Base-by-base conservation (phyloP, 2,797 vertebrate genomes). In the Neosalanx taihuensis region DNA sequence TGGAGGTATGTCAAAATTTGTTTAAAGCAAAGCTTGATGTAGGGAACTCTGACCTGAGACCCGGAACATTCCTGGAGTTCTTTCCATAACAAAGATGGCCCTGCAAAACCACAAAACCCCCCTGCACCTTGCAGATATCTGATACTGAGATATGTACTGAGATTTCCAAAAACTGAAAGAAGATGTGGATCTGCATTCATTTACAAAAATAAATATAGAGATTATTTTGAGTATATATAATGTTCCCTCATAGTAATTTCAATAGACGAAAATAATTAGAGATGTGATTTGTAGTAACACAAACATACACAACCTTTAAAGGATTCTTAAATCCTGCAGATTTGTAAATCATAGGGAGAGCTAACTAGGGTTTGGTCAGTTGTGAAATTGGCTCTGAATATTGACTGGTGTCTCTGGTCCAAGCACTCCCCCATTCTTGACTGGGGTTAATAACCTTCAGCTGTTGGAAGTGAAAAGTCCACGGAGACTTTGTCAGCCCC, bases 401-500 rank as follows among this genome's bases (percentile, higher is more conserved):
- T 82, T 86, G 82, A 80, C 74, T 31, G 89, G 87, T 86, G 84
- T 88, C 88, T 75, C 80, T 81, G 33, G 82, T 85, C 81, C 31
- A 1, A 81, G 71, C 81, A 79, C 85, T 86, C 76, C 61, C 79
- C 81, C 83, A 78, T 82, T 79, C 83, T 82, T 76, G 82, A 71
- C 85, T 72, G 77, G 63, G 76, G 81, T 80, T 92, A 91, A 91
- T 89, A 87, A 88, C 83, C 84, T 84, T 89, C 92, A 93, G 91
- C 91, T 93, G 92, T 90, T 88, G 81, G 87, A 86, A 82, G 85
- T 86, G 84, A 87, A 89, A 88, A 88, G 74, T 85, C 81, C 82
- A 78, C 20, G 0, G 87, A 81, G 85, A 90, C 86, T 84, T 74
- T 77, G 76, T 87, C 81, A 74, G 79, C 69, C 78, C 74, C 79